Evolutionary conservation across 2,888 invertebrate species (phyloP).

Genomic region (Junonia oenone): DNA sequence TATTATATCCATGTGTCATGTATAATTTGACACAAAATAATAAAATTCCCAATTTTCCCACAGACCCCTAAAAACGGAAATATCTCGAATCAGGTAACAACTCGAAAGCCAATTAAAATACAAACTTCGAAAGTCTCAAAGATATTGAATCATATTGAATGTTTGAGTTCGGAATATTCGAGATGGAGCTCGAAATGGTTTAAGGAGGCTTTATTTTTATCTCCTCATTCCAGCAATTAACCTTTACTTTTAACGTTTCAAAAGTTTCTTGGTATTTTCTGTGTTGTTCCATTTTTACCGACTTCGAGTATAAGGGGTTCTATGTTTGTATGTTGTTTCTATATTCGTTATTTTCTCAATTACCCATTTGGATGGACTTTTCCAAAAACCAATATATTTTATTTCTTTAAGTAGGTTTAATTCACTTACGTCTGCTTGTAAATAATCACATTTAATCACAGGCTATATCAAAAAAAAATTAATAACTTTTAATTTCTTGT

Average conservation of each 20-base stretch:
- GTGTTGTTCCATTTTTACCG: neutral
- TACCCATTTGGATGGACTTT: too few species aligned
- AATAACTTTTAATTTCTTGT: too few species aligned
- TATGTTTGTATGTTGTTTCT: too few species aligned
- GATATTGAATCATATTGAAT: conserved; percentile 11
- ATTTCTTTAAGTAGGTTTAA: too few species aligned
- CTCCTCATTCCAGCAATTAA: conserved; percentile 43
- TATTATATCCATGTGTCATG: too few species aligned
- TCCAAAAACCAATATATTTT: too few species aligned
- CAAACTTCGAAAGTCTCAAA: conserved; percentile 11
- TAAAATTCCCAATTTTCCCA: neutral
- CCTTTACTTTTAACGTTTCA: conserved; percentile 29
- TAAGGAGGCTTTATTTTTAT: conserved; percentile 42
- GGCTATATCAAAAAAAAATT: too few species aligned
- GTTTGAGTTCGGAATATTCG: conserved; percentile 21
- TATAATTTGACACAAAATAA: too few species aligned
- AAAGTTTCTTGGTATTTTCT: neutral
- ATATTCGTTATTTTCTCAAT: too few species aligned
- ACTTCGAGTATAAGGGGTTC: neutral
- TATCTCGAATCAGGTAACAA: neutral
- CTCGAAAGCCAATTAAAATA: conserved; percentile 11
- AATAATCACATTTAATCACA: too few species aligned
- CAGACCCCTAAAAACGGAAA: neutral
- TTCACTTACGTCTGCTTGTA: too few species aligned
- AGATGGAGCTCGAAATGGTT: conserved; percentile 30